Conservation (phyloP, 2,797 vertebrate species). For the Eleutherodactylus coqui region DNA sequence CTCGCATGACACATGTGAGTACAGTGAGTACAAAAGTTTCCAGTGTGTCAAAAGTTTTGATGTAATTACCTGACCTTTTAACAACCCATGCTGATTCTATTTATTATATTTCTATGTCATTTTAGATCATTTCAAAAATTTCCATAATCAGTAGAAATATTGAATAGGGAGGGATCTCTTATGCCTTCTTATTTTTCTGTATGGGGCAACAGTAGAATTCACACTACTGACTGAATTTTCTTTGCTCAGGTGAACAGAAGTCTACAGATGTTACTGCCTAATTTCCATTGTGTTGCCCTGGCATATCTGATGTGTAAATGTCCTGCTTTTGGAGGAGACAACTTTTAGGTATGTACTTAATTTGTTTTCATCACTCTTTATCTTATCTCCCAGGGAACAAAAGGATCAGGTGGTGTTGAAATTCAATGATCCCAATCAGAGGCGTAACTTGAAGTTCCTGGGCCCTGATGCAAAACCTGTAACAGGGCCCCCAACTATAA, state of each 20-base stretch:
- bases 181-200: background rate
- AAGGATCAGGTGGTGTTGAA: too few species aligned
- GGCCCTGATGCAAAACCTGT: too few species aligned
- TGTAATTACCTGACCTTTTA: too few species aligned
- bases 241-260: conserved; percentile 39
- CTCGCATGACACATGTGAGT: background rate
- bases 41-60: too few species aligned
- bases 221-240: conserved; percentile 17
- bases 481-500: too few species aligned
- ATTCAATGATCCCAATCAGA: too few species aligned
- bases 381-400: too few species aligned
- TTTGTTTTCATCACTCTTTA: background rate
- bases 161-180: too few species aligned
- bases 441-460: too few species aligned
- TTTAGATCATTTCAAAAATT: too few species aligned
- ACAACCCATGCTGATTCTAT: background rate
- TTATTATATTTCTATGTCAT: background rate
- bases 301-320: background rate
- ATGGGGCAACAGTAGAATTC: background rate
- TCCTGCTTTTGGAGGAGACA: background rate
- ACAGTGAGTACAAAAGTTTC: background rate
- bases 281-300: background rate
- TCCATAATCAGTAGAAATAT: too few species aligned
- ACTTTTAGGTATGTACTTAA: conserved; percentile 38
- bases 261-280: background rate